Base-by-base conservation (phyloP, 1,140 invertebrate genomes). In the Ceratina japonica region DNA sequence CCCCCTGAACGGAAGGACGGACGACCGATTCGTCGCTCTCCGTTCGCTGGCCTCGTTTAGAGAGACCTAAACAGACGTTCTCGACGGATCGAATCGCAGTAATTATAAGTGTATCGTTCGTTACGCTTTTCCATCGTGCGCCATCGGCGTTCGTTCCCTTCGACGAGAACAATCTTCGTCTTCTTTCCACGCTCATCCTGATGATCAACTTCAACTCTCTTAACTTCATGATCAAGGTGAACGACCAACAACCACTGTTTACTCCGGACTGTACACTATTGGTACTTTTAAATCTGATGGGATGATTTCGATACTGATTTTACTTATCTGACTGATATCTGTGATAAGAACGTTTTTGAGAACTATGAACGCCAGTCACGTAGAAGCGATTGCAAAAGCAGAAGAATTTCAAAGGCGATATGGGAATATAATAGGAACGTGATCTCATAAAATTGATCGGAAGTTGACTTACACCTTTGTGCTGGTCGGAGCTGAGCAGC, bases 381-480 rank as follows among this genome's bases (percentile, higher is more conserved):
- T 44, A 44, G 37, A 44, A 44, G 10, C 37, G 37, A 44, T 44
- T 8, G 37, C 37, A 44, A 44, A 44, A 44, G 37, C 5, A 44
- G 1, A 10, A 44, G 5, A 44, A 7, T 44, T 44, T 44, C 10
- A 7, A 44, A 44, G 10, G 37, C 10, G 37, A 10, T 31, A 31
- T 31, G 27, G 4, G 27, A 31, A 31, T 4, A 31, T 20, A 20
- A 20, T 27, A n/a, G 15, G 61, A 63, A 51, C 13, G 7, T 13
- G 24, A 7, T 0, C 8, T 24, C 7, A 20, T 49, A 27, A 68
- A n/a, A 15, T 56, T 3, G 15, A 73, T 73, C 20, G 22, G 54
- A 37, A 3, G 37, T 75, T 61, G 24, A 52, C 91, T 91, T 91
- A 91, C 91, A 80, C 87, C 86, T 87, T 89, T 91, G 58, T 84